Evolutionary conservation across 2,113 vertebrate genomes (phyloP).

Genomic region (Lagopus leucura): DNA sequence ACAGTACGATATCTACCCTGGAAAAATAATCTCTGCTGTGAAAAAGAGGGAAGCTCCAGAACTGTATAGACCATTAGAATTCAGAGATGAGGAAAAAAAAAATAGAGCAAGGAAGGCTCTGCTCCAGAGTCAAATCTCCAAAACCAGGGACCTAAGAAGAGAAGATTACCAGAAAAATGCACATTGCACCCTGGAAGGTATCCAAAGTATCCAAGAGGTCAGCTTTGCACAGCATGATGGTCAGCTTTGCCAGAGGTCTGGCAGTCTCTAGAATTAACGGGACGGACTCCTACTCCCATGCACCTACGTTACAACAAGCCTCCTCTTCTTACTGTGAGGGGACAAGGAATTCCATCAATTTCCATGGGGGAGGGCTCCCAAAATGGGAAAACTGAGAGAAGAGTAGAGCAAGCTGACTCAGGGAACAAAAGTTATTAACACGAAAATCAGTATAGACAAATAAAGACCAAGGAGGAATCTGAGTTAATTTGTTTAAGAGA

Average conservation of each 20-base stretch:
- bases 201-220: background rate
- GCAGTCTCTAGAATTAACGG: background rate
- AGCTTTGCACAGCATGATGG: background rate
- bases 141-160: background rate
- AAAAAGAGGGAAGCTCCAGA: background rate
- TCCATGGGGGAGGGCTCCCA: background rate
- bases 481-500: background rate
- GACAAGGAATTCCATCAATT: background rate
- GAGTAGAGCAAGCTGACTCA: background rate
- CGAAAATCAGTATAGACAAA: slow-evolving; percentile 14
- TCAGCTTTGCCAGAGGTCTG: background rate
- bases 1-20: background rate
- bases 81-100: background rate
- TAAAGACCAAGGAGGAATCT: background rate
- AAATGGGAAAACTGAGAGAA: background rate
- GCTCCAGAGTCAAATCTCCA: background rate
- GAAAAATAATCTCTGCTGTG: background rate
- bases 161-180: background rate
- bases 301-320: background rate
- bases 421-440: slow-evolving; percentile 5
- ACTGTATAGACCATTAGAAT: background rate
- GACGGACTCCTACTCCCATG: background rate
- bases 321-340: background rate
- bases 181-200: background rate
- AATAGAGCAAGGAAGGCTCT: background rate